Evolutionary conservation across 2,888 invertebrate genomes (phyloP), one percentile per base, ranked within the genome.

Genomic region (Spisula subtruncata): DNA sequence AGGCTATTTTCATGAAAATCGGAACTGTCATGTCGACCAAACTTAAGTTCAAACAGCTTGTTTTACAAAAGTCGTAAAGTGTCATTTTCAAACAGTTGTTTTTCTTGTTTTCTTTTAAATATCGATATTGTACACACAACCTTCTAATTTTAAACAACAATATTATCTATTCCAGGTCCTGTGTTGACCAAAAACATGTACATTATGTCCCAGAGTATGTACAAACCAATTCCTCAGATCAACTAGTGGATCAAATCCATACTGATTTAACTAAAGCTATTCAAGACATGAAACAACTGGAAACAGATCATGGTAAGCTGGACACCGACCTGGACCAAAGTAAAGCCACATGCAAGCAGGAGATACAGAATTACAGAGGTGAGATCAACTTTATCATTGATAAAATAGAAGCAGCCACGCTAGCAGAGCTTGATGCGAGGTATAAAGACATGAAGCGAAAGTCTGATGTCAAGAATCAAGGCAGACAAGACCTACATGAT

Each of bases 181-280:
- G 56, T 56, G 20, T 0, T 18, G 18, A n/a, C n/a, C n/a, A 56
- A 41, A 41, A 41, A 41, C 41, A 41, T 20, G n/a, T 20, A n/a
- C 56, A 66, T 25, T 66, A 66, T n/a, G 25, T 66, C 25, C 60
- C 60, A 66, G 25, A 66, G 60, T 66, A 66, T 66, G 25, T 66
- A 25, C 60, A 66, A 66, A 25, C n/a, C 8, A 25, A 66, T 12
- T 66, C 25, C 10, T 25, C 25, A 2, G n/a, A 2, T 0, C 10
- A n/a, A 5, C 0, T 8, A n/a, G 60, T 66, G 0, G n/a, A 66
- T 25, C 60, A 66, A 66, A 6, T 66, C 60, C 25, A n/a, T 5
- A 66, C 5, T 12, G 25, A 66, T 66, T 25, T 66, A 66, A 66
- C n/a, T 8, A 4, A 66, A 25, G 60, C 60, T 66, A 66, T 25